Conservation (phyloP, 2,113 vertebrate species). For the Nematolebias whitei region DNA sequence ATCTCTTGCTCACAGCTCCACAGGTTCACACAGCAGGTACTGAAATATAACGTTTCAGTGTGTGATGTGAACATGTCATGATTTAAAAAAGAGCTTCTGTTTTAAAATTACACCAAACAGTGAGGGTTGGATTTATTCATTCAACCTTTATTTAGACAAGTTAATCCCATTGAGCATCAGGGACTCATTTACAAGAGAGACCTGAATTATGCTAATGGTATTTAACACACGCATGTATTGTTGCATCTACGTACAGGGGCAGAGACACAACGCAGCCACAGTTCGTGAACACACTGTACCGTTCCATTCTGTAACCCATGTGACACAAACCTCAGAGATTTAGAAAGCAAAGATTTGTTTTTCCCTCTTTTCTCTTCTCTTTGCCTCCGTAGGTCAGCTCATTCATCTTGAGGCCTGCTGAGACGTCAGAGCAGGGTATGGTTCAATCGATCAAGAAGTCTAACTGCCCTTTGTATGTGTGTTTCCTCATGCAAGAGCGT, state of each 20-base stretch:
- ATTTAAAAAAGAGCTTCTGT: neutral
- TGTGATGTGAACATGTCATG: neutral
- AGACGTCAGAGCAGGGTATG: slow-evolving; percentile 65
- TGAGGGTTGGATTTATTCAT: neutral
- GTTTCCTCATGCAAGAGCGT: slow-evolving; percentile 42
- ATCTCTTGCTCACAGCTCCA: neutral
- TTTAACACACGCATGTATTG: neutral
- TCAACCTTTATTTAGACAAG: no score
- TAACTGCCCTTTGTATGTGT: slow-evolving; percentile 58
- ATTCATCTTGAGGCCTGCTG: slow-evolving; percentile 71
- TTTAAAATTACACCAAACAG: neutral
- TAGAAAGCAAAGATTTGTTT: slow-evolving; percentile 67
- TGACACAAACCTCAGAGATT: slow-evolving; percentile 62
- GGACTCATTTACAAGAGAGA: no score
- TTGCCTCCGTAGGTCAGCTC: slow-evolving; percentile 64
- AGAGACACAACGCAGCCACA: neutral
- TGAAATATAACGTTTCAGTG: neutral
- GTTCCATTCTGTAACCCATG: slow-evolving; percentile 18
- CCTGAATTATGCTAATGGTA: neutral
- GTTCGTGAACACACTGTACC: slow-evolving; percentile 13
- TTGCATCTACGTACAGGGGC: neutral
- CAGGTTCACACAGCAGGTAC: neutral
- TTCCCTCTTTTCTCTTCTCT: slow-evolving; percentile 43
- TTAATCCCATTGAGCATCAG: no score
- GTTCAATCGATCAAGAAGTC: slow-evolving; percentile 77